phyloP scores from a whole-genome alignment of 2,888 invertebrate genomes.

The Nomada ferruginata region DNA sequence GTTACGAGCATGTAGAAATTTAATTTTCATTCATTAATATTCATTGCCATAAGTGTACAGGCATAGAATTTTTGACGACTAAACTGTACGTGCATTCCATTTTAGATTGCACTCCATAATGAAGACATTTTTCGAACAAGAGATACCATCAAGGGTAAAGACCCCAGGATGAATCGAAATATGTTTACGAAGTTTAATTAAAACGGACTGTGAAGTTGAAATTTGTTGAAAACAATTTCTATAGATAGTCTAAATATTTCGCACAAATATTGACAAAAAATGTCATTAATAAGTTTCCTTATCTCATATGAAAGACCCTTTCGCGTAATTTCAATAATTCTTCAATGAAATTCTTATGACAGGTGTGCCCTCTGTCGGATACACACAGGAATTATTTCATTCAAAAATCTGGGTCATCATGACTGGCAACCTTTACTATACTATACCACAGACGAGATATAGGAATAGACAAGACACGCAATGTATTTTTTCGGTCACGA shows the following conservation, averaged over 20 bases:
- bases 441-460: no score
- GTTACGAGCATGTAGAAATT: neutral
- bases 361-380: slow-evolving; percentile 8
- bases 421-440: neutral
- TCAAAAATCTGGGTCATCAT: slow-evolving; percentile 7
- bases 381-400: neutral
- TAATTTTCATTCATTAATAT: neutral
- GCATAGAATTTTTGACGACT: slow-evolving; percentile 1
- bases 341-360: neutral
- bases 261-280: no score
- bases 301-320: no score
- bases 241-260: no score
- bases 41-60: neutral
- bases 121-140: slow-evolving; percentile 4
- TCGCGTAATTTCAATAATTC: neutral
- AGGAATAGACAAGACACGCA: no score
- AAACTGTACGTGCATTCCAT: slow-evolving; percentile 1
- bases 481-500: no score
- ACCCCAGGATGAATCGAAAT: neutral
- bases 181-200: neutral
- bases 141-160: no score
- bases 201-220: neutral
- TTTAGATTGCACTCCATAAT: neutral
- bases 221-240: neutral
- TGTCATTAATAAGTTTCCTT: no score